Evolutionary conservation across 2,888 invertebrate genomes (phyloP), one percentile per base, ranked within the genome.

Genomic region (Chrysodeixis includens): DNA sequence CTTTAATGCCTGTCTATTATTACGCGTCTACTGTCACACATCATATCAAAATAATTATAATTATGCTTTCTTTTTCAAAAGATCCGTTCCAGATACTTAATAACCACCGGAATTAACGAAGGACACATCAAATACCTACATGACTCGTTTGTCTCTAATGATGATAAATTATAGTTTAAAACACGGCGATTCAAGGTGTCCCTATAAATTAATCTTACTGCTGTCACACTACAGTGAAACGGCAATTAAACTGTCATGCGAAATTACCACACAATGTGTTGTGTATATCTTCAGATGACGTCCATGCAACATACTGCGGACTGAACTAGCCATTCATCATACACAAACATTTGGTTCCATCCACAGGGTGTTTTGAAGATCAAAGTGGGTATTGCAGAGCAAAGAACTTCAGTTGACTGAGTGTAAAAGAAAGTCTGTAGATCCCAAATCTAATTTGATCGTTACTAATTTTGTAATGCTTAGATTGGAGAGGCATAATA

Each of bases 201-300:
- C 88, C 88, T 88, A 93, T 94, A 94, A 93, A 94, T 95, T 94
- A 92, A 90, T 92, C 90, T 86, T 85, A 82, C 84, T 78, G 82
- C 89, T 91, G 93, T 91, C 91, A 88, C 90, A 91, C 89, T 89
- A 89, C 88, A 90, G 89, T 88, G 90, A 86, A 87, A 89, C 85
- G 90, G 92, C 91, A 95, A 95, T 95, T 95, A 95, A 93, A 91
- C 88, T 90, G 84, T 83, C 84, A 84, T 84, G 87, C 88, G 82
- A 88, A 90, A 94, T 94, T 93, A 93, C 93, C 93, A 94, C 93
- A 95, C 93, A 94, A 93, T 94, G 91, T 90, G 92, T 83, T 80
- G 88, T 87, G 91, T 94, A 92, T 92, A 93, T 93, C 93, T 92
- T 90, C 85, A 87, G 89, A 93, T 93, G 94, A 93, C 93, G 89